Evolutionary conservation across 2,888 invertebrate species (phyloP).

Genomic region (Eilema caniola): DNA sequence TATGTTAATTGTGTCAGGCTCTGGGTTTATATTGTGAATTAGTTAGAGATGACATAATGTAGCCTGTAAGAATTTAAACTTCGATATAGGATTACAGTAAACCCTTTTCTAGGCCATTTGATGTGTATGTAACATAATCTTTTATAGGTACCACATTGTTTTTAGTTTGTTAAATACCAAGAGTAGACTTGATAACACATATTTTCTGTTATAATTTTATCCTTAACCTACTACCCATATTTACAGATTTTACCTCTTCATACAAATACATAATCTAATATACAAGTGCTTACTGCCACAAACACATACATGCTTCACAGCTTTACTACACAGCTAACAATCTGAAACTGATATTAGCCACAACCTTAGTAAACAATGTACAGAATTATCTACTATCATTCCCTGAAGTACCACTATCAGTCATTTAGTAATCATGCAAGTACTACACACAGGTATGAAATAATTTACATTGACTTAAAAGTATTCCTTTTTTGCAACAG

Average conservation of each 20-base stretch:
- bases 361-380: not conserved
- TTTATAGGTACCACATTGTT: not conserved
- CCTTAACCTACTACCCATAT: not conserved
- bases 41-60: not conserved
- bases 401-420: not conserved
- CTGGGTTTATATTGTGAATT: slow-evolving; percentile 40
- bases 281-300: not conserved
- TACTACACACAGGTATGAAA: no score
- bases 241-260: not conserved
- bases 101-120: not conserved
- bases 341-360: not conserved
- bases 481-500: no score
- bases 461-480: no score
- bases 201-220: slow-evolving; percentile 1
- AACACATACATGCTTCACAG: not conserved
- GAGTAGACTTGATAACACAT: slow-evolving; percentile 1
- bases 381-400: not conserved
- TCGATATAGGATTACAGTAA: not conserved
- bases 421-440: not conserved
- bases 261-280: not conserved
- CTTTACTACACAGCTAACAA: not conserved
- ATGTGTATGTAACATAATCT: not conserved
- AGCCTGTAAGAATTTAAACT: not conserved
- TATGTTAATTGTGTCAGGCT: slow-evolving; percentile 63
- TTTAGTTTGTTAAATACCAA: not conserved